These are phyloP conservation scores for Acanthochromis polyacanthus DNA, from an alignment of 2,113 vertebrate species.

Conservation along the genomic window DNA sequence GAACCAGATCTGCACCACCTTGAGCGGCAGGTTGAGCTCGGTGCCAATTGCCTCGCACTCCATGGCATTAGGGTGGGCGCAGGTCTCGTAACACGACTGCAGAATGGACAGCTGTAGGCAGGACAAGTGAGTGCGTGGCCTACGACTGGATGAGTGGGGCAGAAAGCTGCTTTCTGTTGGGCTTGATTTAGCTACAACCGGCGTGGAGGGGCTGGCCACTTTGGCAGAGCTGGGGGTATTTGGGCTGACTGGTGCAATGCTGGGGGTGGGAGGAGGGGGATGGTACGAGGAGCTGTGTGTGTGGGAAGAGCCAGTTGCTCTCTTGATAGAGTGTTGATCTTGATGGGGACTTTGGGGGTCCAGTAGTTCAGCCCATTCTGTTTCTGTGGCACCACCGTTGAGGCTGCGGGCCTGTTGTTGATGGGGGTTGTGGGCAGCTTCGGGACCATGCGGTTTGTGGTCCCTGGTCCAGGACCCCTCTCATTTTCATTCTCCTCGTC, in stretches of 20 bases:
- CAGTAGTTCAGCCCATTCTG: constrained; percentile 85
- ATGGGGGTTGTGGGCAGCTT: constrained; percentile 79
- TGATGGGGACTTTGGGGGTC: constrained; percentile 82
- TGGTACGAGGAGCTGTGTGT: constrained; percentile 69
- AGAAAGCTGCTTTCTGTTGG: constrained; percentile 78
- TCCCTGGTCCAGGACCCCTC: constrained; percentile 54
- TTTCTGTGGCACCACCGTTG: constrained; percentile 74
- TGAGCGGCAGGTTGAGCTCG: constrained; percentile 90
- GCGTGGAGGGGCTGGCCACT: constrained; percentile 64
- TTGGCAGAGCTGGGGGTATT: constrained; percentile 66
- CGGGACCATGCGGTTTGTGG: constrained; percentile 81
- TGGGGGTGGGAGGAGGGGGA: constrained; percentile 72
- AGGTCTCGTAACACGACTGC: constrained; percentile 93
- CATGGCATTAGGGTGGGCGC: constrained; percentile 92
- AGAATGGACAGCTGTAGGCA: constrained; percentile 91
- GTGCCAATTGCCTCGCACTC: constrained; percentile 91
- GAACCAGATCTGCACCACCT: constrained; percentile 96
- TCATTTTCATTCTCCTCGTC: constrained; percentile 78
- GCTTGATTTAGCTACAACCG: constrained; percentile 71
- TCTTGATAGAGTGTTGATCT: constrained; percentile 85
- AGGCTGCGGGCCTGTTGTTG: constrained; percentile 74
- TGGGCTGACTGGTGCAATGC: constrained; percentile 76
- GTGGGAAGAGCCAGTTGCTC: constrained; percentile 83
- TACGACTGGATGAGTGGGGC: constrained; percentile 84
- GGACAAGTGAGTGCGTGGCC: constrained; percentile 92